Conservation (phyloP, 37 sponge, comb jelly and placozoan species). For the Theonella swinhoei region DNA sequence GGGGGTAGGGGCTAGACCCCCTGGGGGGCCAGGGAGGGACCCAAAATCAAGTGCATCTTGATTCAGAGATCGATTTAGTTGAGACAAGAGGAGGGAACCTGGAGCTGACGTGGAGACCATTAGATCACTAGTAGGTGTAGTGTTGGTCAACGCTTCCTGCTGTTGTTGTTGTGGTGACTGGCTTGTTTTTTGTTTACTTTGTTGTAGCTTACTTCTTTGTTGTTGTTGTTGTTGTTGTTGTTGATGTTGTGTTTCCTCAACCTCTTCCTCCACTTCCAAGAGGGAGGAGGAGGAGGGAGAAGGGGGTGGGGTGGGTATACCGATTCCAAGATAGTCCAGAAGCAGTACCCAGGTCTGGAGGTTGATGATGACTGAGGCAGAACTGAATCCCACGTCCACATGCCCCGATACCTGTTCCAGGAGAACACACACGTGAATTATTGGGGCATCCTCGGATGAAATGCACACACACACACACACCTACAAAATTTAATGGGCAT, state of each 20-base stretch:
- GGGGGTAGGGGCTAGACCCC: not conserved
- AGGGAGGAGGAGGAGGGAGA: slow-evolving; percentile 13
- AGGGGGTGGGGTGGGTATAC: slow-evolving; percentile 78
- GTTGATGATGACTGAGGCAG: slow-evolving; percentile 84
- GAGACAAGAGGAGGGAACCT: not conserved
- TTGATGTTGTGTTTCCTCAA: not conserved
- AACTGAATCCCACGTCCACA: slow-evolving; percentile 86
- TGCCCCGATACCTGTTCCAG: slow-evolving; percentile 33
- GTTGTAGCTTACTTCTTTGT: not conserved
- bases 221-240: not conserved
- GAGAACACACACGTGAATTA: not conserved
- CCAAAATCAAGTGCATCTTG: not conserved
- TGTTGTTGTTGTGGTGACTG: not conserved
- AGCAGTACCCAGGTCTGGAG: slow-evolving; percentile 96
- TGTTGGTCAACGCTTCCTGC: not conserved
- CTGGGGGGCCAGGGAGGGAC: not conserved
- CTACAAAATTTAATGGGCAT: too few relatives aligned
- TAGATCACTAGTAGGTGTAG: not conserved
- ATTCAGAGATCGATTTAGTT: not conserved
- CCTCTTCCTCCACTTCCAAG: not conserved
- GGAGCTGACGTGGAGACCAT: not conserved
- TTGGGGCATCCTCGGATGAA: not conserved
- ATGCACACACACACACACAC: slow-evolving; percentile 30
- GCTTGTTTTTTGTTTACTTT: not conserved
- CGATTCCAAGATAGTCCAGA: slow-evolving; percentile 93